phyloP scores from a whole-genome alignment of 2,113 vertebrate genomes.

The Onychorhynchus coronatus region DNA sequence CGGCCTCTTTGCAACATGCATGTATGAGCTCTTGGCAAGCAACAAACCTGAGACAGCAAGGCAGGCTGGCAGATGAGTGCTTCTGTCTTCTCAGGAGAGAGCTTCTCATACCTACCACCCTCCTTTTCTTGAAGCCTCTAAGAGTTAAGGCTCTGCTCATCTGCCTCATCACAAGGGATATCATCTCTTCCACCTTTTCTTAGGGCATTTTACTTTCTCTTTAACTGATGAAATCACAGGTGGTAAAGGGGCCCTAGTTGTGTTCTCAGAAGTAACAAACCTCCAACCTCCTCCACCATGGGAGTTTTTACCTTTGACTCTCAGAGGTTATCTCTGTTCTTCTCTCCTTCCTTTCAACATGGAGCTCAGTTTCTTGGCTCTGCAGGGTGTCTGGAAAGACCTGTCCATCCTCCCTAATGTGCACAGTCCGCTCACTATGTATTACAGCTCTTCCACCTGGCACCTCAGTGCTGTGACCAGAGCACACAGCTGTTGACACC shows the following conservation, averaged over 20 bases:
- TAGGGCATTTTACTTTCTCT: not conserved
- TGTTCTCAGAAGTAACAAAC: not conserved
- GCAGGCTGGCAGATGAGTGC: not conserved
- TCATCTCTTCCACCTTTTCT: not conserved
- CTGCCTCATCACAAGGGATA: not conserved
- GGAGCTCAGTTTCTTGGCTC: not conserved
- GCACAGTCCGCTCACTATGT: not conserved
- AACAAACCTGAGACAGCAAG: not conserved
- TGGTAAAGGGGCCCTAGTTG: not conserved
- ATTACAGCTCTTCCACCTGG: not conserved
- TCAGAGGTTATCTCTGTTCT: not conserved
- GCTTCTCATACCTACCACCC: not conserved
- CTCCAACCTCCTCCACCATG: not conserved
- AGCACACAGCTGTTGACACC: not conserved
- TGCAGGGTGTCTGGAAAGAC: not conserved
- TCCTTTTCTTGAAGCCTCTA: not conserved
- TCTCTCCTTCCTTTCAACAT: not conserved
- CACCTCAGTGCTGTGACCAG: not conserved
- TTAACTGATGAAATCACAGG: not conserved
- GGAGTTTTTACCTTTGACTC: not conserved
- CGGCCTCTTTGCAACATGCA: not conserved
- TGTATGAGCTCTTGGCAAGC: not conserved
- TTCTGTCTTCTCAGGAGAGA: not conserved
- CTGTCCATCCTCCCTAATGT: not conserved
- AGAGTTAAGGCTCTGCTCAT: not conserved